Percentiles rank a stretch among this genome's conserved stretches.
Conservation (phyloP, 2,113 vertebrate genomes). For the Mus pahari region DNA sequence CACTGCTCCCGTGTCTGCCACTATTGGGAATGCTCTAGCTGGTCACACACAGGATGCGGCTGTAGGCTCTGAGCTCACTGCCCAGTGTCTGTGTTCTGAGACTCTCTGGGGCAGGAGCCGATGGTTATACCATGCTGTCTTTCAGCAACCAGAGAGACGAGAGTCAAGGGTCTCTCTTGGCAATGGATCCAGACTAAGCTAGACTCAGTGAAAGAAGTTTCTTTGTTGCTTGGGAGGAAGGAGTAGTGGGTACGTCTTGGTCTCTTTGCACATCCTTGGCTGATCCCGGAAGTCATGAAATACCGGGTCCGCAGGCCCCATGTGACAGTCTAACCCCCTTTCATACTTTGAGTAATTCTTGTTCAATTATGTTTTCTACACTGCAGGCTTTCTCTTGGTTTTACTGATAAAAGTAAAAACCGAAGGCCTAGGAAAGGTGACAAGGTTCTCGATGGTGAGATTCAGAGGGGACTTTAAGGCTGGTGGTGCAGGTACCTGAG, state of each 20-base stretch:
- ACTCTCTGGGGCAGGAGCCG: background rate
- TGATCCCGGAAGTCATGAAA: background rate
- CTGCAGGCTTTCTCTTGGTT: conserved; percentile 55
- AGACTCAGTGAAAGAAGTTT: background rate
- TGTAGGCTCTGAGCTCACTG: background rate
- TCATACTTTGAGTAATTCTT: conserved; percentile 5
- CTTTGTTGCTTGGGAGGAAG: background rate
- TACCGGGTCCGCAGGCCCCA: background rate
- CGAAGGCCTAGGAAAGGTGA: conserved; percentile 72
- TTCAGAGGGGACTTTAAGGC: conserved; percentile 55
- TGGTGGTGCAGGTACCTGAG: conserved; percentile 1
- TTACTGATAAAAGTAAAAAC: conserved; percentile 76
- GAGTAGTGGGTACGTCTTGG: background rate
- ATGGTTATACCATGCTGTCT: accelerated
- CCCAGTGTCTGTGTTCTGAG: background rate
- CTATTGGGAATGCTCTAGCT: no score
- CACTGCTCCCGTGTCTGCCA: background rate
- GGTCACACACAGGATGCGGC: background rate
- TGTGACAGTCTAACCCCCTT: background rate
- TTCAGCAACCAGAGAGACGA: accelerated
- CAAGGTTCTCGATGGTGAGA: conserved; percentile 69
- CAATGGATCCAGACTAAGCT: no score
- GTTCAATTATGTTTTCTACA: conserved; percentile 45
- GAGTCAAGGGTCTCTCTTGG: background rate
- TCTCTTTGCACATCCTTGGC: background rate